A percentile compares a stretch with the other conserved stretches of the same genome.
phyloP scores from a whole-genome alignment of 1,140 invertebrate species.

The Drosophila tristis region DNA sequence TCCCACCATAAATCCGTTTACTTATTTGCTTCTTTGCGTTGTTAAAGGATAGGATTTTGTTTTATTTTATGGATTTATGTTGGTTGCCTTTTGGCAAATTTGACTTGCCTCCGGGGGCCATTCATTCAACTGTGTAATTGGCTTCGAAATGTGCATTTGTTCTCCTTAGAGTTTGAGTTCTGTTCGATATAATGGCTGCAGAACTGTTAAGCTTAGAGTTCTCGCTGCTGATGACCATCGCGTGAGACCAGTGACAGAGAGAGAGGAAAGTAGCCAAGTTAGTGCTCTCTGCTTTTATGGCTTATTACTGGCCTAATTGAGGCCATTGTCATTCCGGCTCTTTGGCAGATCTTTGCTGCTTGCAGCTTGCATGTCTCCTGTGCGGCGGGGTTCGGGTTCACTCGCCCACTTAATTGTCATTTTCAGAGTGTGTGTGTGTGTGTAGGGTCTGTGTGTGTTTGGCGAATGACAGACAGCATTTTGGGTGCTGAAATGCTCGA shows the following conservation, averaged over 20 bases:
- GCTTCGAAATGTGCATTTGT: conserved; percentile 15
- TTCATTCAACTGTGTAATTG: conserved; percentile 75
- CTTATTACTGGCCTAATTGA: conserved; percentile 77
- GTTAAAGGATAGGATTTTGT: conserved; percentile 38
- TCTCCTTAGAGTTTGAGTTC: conserved; percentile 11
- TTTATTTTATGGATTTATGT: conserved; percentile 68
- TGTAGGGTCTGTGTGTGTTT: conserved; percentile 24
- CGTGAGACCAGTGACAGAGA: conserved; percentile 43
- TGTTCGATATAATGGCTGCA: conserved; percentile 4
- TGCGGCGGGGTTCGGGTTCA: conserved; percentile 53
- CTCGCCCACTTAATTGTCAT: conserved; percentile 75
- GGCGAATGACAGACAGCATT: conserved; percentile 33
- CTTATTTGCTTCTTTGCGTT: background rate
- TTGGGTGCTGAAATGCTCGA: conserved; percentile 49
- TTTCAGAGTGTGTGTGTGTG: conserved; percentile 12
- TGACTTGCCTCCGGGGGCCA: conserved; percentile 53
- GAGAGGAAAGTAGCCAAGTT: background rate
- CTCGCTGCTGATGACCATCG: conserved; percentile 59
- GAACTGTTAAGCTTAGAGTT: background rate
- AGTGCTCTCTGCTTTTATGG: conserved; percentile 59
- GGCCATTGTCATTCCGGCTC: conserved; percentile 70
- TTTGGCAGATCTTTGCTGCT: conserved; percentile 46
- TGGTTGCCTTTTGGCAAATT: conserved; percentile 57
- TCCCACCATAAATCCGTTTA: conserved; percentile 6
- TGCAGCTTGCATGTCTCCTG: conserved; percentile 65